Evolutionary conservation across 2,113 vertebrate genomes (phyloP), one percentile per base, ranked within the genome.

Genomic region (Progne subis): DNA sequence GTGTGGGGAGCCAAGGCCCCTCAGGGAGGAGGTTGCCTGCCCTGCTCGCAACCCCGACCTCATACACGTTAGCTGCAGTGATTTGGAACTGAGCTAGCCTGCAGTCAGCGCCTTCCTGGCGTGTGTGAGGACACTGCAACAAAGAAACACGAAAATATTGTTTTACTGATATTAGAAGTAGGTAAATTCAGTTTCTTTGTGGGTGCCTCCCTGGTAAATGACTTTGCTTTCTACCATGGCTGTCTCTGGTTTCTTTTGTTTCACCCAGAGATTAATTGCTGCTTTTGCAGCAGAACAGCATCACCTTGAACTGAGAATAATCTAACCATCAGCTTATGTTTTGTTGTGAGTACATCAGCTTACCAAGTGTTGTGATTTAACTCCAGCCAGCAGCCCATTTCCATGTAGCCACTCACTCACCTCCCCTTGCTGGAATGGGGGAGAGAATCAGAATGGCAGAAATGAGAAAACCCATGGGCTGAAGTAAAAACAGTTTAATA

Each of bases 391-490:
- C 28, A 89, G 26, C 23, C 57, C 32, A 57, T 8, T 29, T 31
- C 72, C 18, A n/a, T 5, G 9, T 7, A 34, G 25, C 7, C 2
- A 1, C 47, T 72, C 0, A 0, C 21, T 82, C 15, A 28, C 28
- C 52, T 79, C 4, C 4, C 9, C 8, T 63, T 29, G 11, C 28
- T 50, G 71, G 25, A 43, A 44, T 61, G 32, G 17, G 4, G 12
- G 7, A 31, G 28, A 56, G 28, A 90, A 86, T 28, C 6, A 8
- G 31, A 39, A 60, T 9, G 13, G 16, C 43, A 71, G 31, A 67
- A 72, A 16, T 28, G 12, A 82, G 23, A 67, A 90, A 90, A 68
- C 3, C 50, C 29, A 6, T 14, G 14, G 41, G 8, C 14, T 72
- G 28, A 78, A 53, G 16, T 34, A 86, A 86, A 31, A 32, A 17